Conservation (phyloP, 1,140 invertebrate genomes). For the Thaumatotibia leucotreta region DNA sequence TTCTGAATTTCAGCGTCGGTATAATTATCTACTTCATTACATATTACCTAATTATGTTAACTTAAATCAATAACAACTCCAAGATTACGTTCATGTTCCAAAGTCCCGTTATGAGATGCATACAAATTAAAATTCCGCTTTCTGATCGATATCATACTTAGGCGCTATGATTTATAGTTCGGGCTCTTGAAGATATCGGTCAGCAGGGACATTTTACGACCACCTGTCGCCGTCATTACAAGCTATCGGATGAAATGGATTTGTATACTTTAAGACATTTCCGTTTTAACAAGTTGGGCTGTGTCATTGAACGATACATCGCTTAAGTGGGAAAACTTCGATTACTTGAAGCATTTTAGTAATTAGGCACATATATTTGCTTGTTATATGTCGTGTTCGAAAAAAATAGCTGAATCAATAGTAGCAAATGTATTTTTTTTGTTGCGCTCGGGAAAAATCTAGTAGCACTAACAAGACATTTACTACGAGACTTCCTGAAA, state of each 20-base stretch:
- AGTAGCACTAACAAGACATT: no score
- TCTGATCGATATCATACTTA: conserved; percentile 6
- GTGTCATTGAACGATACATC: no score
- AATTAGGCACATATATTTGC: no score
- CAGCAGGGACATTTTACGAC: not conserved
- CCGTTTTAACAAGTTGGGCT: not conserved
- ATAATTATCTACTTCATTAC: no score
- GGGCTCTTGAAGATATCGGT: not conserved
- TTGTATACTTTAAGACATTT: not conserved
- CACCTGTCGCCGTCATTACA: not conserved
- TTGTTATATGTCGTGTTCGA: no score
- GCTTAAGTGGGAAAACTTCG: no score
- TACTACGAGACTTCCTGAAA: no score
- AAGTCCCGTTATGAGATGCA: conserved; percentile 5
- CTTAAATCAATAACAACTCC: not conserved
- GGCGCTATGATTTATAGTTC: conserved; percentile 1
- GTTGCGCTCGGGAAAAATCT: no score
- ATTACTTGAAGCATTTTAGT: no score
- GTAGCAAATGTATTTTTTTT: no score
- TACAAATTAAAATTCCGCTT: not conserved
- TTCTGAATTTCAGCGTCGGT: no score
- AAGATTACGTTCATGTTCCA: not conserved
- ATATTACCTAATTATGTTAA: not conserved
- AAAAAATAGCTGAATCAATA: no score
- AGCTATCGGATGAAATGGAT: not conserved